Evolutionary conservation across 2,113 vertebrate genomes (phyloP), one percentile per base, ranked within the genome.

Genomic region (Aldabrachelys gigantea): DNA sequence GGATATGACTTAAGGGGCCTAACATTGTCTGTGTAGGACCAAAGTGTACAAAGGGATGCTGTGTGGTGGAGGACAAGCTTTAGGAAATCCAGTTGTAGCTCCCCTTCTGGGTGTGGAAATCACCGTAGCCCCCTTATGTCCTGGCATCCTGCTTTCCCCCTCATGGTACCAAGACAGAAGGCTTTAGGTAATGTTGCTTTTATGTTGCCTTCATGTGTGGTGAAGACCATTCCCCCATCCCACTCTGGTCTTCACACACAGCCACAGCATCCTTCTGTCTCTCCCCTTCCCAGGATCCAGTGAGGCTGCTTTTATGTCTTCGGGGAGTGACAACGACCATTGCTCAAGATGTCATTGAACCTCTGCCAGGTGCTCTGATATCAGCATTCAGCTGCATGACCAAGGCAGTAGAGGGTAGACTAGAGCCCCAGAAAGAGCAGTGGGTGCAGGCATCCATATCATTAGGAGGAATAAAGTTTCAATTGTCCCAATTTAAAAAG

Each of bases 221-320:
- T 0, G 1, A 85, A 6, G 12, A 10, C 47, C 2, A 0, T 79
- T 54, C n/a, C 84, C 72, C 11, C 38, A 38, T 35, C 6, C 9
- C 12, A 13, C 41, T 6, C 56, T 5, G 53, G 57, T 21, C 89
- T 90, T 35, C 69, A 54, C 24, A 54, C 24, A 9, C 49, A 85
- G 53, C 41, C 4, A 6, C 25, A 53, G 10, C 41, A 38, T 87
- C 93, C 47, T 44, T 69, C 89, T 53, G 76, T 25, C 53, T 87
- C 88, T 79, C 38, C 10, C 12, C 3, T 44, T 76, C 41, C 41
- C 41, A 25, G 9, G 38, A 27, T 44, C 72, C 72, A 76, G 72
- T 25, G 25, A 25, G 41, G 11, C 11, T 84, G 3, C n/a, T 84
- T 95, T 85, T 27, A 16, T 17, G 82, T 87, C 78, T 19, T 6